Conservation (phyloP, 2,113 vertebrate species). For the Struthio camelus region DNA sequence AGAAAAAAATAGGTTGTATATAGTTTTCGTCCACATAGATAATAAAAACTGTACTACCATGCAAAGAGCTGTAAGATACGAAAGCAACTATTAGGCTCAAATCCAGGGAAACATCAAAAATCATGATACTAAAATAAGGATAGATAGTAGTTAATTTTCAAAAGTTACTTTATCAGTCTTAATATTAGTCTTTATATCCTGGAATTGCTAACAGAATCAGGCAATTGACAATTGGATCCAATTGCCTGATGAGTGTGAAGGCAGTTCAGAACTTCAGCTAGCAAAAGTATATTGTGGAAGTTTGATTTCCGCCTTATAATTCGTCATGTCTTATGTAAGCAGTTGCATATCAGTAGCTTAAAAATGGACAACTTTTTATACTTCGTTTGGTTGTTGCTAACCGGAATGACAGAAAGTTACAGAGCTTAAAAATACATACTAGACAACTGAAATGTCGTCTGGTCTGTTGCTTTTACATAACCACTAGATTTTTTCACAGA, state of each 20-base stretch:
- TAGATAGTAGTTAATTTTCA: background rate
- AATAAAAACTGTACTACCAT: background rate
- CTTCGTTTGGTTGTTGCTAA: slow-evolving; percentile 34
- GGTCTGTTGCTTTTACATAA: slow-evolving; percentile 60
- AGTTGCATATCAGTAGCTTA: slow-evolving; percentile 15
- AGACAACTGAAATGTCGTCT: slow-evolving; percentile 42
- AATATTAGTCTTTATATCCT: background rate
- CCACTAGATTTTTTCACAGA: slow-evolving; percentile 42
- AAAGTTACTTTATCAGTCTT: background rate
- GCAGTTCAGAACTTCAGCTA: background rate
- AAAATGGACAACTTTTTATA: slow-evolving; percentile 59
- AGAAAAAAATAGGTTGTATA: background rate
- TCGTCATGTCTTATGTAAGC: slow-evolving; percentile 55
- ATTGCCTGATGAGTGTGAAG: background rate
- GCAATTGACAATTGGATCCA: background rate
- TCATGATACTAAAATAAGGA: background rate
- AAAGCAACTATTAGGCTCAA: background rate
- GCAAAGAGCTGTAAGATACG: background rate
- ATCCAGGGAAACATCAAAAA: background rate
- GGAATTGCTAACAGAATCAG: background rate
- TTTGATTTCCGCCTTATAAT: slow-evolving; percentile 32
- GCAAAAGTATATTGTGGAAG: background rate
- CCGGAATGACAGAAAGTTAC: slow-evolving; percentile 55
- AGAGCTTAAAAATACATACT: slow-evolving; percentile 58
- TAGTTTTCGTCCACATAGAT: background rate